Percentiles rank a stretch among this genome's conserved stretches.
Evolutionary conservation across 1,140 invertebrate species (phyloP).

Genomic region (Eumeta japonica): DNA sequence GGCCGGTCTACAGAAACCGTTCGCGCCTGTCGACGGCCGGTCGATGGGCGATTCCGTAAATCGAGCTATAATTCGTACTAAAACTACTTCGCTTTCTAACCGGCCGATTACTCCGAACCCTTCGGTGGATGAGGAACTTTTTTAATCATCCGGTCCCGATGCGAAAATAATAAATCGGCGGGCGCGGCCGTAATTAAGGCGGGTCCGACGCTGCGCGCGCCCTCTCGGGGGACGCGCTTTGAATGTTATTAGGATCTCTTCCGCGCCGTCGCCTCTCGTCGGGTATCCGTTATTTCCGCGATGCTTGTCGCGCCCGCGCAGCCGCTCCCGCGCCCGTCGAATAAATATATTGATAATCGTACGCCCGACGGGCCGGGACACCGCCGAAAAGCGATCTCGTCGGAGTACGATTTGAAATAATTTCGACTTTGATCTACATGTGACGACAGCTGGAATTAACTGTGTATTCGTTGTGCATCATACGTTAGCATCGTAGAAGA

Average conservation of each 20-base stretch:
- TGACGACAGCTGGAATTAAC: too few species aligned
- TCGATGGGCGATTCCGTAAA: too few species aligned
- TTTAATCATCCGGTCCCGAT: constrained; percentile 54
- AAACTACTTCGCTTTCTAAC: constrained; percentile 23
- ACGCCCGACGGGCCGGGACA: too few species aligned
- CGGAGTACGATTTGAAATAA: too few species aligned
- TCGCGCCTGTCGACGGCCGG: too few species aligned
- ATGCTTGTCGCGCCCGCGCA: constrained; percentile 2
- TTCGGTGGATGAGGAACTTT: constrained; percentile 54
- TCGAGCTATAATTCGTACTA: constrained; percentile 8
- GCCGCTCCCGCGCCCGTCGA: not conserved
- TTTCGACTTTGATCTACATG: too few species aligned
- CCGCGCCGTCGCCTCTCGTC: constrained; percentile 46
- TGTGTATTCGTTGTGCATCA: too few species aligned
- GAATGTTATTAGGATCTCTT: constrained; percentile 57
- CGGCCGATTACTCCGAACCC: constrained; percentile 38
- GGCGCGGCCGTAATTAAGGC: constrained; percentile 47
- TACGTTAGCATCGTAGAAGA: too few species aligned
- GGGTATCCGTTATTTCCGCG: constrained; percentile 30
- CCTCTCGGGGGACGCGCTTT: constrained; percentile 55
- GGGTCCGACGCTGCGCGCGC: constrained; percentile 45
- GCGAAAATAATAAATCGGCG: constrained; percentile 46
- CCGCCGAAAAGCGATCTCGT: too few species aligned
- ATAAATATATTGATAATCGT: too few species aligned
- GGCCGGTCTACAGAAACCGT: too few species aligned